Percentiles rank a stretch among this genome's conserved stretches.
phyloP scores from a whole-genome alignment of 2,797 vertebrate genomes.

The Myripristis jacobus region DNA sequence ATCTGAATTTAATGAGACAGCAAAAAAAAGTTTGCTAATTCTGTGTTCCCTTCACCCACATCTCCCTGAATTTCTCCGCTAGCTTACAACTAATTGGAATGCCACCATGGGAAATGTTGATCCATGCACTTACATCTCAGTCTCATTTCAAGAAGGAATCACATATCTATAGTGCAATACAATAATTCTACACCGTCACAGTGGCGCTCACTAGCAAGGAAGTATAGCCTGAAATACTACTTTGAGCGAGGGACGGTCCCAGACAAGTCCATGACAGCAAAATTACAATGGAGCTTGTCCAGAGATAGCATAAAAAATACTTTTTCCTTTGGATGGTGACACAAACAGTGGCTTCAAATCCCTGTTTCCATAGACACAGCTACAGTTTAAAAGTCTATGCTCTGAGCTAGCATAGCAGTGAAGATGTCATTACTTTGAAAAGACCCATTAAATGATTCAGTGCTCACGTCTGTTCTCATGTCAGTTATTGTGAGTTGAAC shows the following conservation, averaged over 20 bases:
- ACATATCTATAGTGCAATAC: too few relatives aligned
- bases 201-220: background rate
- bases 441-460: background rate
- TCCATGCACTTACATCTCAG: slow-evolving; percentile 19
- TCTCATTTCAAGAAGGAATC: slow-evolving; percentile 15
- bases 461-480: background rate
- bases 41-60: slow-evolving; percentile 14
- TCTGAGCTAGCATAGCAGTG: background rate
- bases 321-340: background rate
- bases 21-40: slow-evolving; percentile 62
- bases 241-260: slow-evolving; percentile 2
- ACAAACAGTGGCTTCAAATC: background rate
- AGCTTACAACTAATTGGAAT: slow-evolving; percentile 57
- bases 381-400: background rate
- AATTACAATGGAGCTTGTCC: background rate
- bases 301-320: background rate
- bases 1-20: slow-evolving; percentile 67
- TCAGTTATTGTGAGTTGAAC: background rate
- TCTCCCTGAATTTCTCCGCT: slow-evolving; percentile 26
- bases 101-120: slow-evolving; percentile 17
- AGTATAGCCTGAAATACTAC: background rate
- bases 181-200: background rate
- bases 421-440: background rate
- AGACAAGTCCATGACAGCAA: background rate
- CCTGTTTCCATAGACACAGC: slow-evolving; percentile 18